These are phyloP conservation scores for Podabrus alpinus DNA, from an alignment of 2,888 invertebrate species.

Conservation along the genomic window DNA sequence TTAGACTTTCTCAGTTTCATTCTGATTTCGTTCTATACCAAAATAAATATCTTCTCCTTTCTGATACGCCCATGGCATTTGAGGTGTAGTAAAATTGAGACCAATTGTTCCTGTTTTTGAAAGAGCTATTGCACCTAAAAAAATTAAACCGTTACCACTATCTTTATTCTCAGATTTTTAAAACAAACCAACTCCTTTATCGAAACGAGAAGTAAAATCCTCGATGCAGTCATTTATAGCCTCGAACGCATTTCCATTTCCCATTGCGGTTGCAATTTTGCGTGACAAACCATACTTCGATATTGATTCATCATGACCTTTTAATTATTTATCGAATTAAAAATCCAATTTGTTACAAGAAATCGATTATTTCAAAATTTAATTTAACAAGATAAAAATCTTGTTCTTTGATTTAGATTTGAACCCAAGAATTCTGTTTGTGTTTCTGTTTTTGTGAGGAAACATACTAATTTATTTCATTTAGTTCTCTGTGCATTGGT, in stretches of 20 bases:
- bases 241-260: slow-evolving; percentile 61
- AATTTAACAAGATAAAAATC: too few relatives aligned
- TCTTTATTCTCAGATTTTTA: neutral
- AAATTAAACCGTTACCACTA: neutral
- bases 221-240: slow-evolving; percentile 67
- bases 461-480: too few relatives aligned
- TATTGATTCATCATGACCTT: slow-evolving; percentile 84
- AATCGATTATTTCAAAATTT: too few relatives aligned
- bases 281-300: slow-evolving; percentile 78
- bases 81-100: slow-evolving; percentile 66
- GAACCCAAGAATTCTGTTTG: too few relatives aligned
- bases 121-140: slow-evolving; percentile 67
- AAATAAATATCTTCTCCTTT: slow-evolving; percentile 52
- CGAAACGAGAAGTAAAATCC: slow-evolving; percentile 70
- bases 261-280: slow-evolving; percentile 69
- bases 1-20: slow-evolving; percentile 37
- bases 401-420: too few relatives aligned
- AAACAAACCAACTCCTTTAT: slow-evolving; percentile 67
- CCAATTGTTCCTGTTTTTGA: slow-evolving; percentile 69
- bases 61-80: slow-evolving; percentile 72
- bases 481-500: too few relatives aligned
- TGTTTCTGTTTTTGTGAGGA: too few relatives aligned
- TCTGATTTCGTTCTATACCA: slow-evolving; percentile 64
- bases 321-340: neutral
- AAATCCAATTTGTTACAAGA: too few relatives aligned